These are phyloP conservation scores for Phoenicopterus ruber DNA, from an alignment of 2,113 vertebrate genomes.

Conservation along the genomic window DNA sequence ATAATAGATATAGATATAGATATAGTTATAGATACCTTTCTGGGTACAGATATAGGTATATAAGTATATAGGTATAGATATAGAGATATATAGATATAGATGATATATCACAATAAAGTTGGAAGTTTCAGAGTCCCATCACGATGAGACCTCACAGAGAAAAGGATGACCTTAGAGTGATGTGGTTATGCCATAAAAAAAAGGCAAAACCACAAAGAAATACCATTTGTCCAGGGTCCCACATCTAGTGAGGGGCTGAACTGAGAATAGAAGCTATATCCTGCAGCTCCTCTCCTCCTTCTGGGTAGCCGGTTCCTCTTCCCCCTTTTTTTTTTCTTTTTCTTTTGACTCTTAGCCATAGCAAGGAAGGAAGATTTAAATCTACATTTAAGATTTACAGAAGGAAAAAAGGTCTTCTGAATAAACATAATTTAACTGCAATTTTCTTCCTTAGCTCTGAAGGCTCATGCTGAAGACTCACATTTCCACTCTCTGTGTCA, in stretches of 20 bases:
- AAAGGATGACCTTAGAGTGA: neutral
- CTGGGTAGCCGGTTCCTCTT: neutral
- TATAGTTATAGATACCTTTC: neutral
- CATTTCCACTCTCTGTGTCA: neutral
- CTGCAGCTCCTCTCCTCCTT: neutral
- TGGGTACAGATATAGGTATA: neutral
- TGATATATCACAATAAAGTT: neutral
- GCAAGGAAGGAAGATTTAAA: neutral
- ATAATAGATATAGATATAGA: neutral
- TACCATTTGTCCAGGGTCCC: neutral
- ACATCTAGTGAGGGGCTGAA: neutral
- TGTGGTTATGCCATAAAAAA: neutral
- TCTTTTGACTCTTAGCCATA: neutral
- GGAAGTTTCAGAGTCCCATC: neutral
- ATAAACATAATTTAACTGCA: conserved; percentile 3
- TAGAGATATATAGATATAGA: neutral
- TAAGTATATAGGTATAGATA: neutral
- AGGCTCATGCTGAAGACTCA: neutral
- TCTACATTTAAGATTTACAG: neutral
- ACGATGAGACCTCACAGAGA: neutral
- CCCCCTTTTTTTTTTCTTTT: accelerated
- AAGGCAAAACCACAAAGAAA: neutral
- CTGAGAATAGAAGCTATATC: neutral
- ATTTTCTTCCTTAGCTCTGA: neutral
- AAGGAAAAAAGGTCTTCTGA: neutral